A percentile compares a stretch with the other conserved stretches of the same genome.
Conservation (phyloP, 2,113 vertebrate genomes). For the Reinhardtius hippoglossoides region DNA sequence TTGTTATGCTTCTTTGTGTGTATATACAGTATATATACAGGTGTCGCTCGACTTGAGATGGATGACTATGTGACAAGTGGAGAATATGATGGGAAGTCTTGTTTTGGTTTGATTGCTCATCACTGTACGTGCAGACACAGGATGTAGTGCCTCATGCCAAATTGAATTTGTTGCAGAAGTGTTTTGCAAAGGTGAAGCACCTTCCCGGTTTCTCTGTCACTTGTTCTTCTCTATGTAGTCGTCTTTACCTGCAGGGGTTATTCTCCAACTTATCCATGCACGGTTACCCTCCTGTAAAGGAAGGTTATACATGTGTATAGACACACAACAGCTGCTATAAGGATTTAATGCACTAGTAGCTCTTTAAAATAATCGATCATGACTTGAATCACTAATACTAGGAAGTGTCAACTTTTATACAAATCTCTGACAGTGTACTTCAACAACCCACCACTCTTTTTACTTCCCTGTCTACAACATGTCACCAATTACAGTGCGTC, state of each 20-base stretch:
- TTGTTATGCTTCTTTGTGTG: conserved; percentile 2
- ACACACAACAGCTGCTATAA: not conserved
- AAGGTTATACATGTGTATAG: not conserved
- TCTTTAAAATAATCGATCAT: no score
- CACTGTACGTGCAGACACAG: not conserved
- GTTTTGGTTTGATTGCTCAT: conserved; percentile 1
- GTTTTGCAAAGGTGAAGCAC: not conserved
- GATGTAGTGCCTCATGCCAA: conserved; percentile 29
- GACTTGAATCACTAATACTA: no score
- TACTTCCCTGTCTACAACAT: conserved; percentile 19
- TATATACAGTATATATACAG: not conserved
- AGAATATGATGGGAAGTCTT: conserved; percentile 26
- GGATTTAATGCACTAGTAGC: no score
- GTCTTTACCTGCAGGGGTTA: not conserved
- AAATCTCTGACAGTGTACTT: no score
- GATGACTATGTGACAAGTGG: not conserved
- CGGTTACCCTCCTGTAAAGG: not conserved
- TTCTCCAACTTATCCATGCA: not conserved
- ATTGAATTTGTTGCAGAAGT: conserved; percentile 41
- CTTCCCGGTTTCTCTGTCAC: not conserved
- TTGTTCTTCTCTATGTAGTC: not conserved
- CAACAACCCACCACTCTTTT: not conserved
- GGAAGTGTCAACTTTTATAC: no score
- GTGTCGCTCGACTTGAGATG: conserved; percentile 6
- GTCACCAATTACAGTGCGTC: conserved; percentile 53